Evolutionary conservation across 2,797 vertebrate genomes (phyloP).

Genomic region (Myotis pilosus): DNA sequence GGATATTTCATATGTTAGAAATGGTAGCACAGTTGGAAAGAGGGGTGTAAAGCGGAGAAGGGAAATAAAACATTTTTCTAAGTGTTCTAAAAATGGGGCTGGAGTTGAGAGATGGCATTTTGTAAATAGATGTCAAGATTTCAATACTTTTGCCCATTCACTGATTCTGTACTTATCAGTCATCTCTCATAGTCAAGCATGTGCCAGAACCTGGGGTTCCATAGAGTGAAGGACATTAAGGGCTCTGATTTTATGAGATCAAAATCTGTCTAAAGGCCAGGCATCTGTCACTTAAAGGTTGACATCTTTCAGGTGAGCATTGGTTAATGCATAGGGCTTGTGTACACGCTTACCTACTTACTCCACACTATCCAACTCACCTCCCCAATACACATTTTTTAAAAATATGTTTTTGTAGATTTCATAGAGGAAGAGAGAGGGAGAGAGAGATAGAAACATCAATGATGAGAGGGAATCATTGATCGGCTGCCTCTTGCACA

Average conservation of each 20-base stretch:
- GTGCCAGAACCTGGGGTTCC: not conserved
- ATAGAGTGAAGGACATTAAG: not conserved
- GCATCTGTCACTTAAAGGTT: not conserved
- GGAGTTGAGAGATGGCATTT: not conserved
- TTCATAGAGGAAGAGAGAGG: too few species aligned
- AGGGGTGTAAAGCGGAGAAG: not conserved
- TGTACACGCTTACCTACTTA: not conserved
- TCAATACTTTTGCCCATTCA: not conserved
- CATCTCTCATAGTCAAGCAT: not conserved
- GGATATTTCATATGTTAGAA: not conserved
- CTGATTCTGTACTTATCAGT: not conserved
- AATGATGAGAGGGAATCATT: too few species aligned
- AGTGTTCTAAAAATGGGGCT: not conserved
- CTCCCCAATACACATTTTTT: not conserved
- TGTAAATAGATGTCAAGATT: not conserved
- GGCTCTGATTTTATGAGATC: not conserved
- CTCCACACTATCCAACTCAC: not conserved
- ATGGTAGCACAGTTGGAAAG: not conserved
- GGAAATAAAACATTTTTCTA: not conserved
- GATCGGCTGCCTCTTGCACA: too few species aligned
- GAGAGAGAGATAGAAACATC: too few species aligned
- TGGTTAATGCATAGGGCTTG: not conserved
- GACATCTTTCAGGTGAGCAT: not conserved
- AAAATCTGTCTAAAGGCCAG: not conserved
- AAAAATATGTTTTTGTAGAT: too few species aligned